phyloP scores from a whole-genome alignment of 2,888 invertebrate genomes.

The Gryllus longicercus region DNA sequence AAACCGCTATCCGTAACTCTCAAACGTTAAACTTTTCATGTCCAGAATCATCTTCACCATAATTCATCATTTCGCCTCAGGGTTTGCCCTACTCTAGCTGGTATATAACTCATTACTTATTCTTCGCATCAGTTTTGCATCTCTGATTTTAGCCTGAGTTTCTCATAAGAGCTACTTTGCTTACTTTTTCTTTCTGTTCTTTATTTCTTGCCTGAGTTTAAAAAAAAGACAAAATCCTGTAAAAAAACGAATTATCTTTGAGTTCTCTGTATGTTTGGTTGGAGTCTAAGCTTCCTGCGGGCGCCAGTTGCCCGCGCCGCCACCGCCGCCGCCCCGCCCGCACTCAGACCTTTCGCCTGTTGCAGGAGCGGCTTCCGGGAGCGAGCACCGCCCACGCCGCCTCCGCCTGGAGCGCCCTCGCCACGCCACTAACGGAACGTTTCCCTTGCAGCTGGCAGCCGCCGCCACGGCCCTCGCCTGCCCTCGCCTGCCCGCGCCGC shows the following conservation, averaged over 20 bases:
- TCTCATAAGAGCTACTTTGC: slow-evolving; percentile 25
- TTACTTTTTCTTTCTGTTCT: slow-evolving; percentile 27
- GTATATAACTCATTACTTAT: not conserved
- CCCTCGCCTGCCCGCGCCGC: not conserved
- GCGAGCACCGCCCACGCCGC: not conserved
- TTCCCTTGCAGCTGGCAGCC: not conserved
- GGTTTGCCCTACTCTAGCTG: not conserved
- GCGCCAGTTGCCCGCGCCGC: not conserved
- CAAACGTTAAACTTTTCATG: slow-evolving; percentile 4
- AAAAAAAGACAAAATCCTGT: not conserved
- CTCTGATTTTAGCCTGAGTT: slow-evolving; percentile 21
- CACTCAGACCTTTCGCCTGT: not conserved
- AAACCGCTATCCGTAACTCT: slow-evolving; percentile 5
- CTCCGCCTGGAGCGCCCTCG: not conserved
- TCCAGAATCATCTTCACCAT: not conserved
- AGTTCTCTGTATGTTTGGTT: slow-evolving; percentile 17
- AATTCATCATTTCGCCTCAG: slow-evolving; percentile 17
- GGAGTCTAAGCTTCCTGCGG: slow-evolving; percentile 8
- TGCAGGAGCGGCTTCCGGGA: not conserved
- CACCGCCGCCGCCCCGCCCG: not conserved
- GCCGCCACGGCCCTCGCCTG: not conserved
- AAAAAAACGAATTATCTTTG: slow-evolving; percentile 1
- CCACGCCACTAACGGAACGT: not conserved
- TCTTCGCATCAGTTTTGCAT: slow-evolving; percentile 24
- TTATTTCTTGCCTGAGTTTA: slow-evolving; percentile 33